A percentile compares a stretch with the other conserved stretches of the same genome.
Evolutionary conservation across 2,797 vertebrate genomes (phyloP).

Genomic region (Dipus sagitta): DNA sequence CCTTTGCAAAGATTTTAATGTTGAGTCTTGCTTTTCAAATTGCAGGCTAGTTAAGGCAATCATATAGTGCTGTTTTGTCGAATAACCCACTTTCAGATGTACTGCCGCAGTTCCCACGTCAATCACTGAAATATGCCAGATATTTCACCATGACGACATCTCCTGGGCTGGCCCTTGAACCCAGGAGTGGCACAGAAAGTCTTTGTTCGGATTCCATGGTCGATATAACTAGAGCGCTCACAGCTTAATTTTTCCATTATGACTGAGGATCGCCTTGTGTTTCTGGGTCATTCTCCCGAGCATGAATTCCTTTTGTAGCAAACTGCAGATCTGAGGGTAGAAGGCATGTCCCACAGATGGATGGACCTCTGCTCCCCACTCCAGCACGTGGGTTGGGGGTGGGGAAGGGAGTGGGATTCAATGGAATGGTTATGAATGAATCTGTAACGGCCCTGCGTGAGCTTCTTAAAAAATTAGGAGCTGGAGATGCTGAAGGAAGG

Average conservation of each 20-base stretch:
- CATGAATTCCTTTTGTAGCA: slow-evolving; percentile 48
- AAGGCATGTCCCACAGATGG: slow-evolving; percentile 8
- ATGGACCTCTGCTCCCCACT: not conserved
- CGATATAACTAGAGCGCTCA: slow-evolving; percentile 32
- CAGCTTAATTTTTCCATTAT: slow-evolving; percentile 68
- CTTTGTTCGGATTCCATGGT: slow-evolving; percentile 69
- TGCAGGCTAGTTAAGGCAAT: slow-evolving; percentile 62
- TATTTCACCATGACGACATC: slow-evolving; percentile 67
- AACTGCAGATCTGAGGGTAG: slow-evolving; percentile 18
- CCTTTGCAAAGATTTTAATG: slow-evolving; percentile 74
- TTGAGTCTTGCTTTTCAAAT: slow-evolving; percentile 72
- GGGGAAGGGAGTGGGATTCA: not conserved
- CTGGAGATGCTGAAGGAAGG: slow-evolving; percentile 40
- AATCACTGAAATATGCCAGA: slow-evolving; percentile 77
- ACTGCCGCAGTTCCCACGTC: slow-evolving; percentile 70
- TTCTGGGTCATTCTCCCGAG: slow-evolving; percentile 50
- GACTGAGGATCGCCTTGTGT: slow-evolving; percentile 36
- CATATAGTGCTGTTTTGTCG: slow-evolving; percentile 72
- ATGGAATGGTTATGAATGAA: not conserved
- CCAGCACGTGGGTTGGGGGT: not conserved
- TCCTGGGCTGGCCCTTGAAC: slow-evolving; percentile 69
- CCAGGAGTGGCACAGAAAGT: slow-evolving; percentile 62
- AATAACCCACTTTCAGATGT: slow-evolving; percentile 71
- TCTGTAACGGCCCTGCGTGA: not conserved
- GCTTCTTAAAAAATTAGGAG: slow-evolving; percentile 9